Conservation (phyloP, 2,797 vertebrate genomes). For the Thripadectes ignobilis region DNA sequence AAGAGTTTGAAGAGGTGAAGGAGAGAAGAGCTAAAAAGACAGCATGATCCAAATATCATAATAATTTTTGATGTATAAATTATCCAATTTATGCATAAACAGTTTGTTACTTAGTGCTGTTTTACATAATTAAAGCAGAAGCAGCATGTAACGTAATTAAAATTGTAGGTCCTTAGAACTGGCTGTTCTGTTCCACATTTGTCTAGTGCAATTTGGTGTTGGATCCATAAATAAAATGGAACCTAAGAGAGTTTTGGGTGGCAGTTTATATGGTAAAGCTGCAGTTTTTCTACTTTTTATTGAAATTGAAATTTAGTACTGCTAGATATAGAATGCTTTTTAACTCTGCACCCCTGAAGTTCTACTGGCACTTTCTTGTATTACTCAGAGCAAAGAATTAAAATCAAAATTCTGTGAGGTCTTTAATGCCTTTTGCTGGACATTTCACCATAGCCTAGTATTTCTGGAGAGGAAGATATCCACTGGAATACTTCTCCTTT, state of each 20-base stretch:
- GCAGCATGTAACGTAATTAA: not conserved
- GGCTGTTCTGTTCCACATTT: not conserved
- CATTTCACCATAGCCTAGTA: not conserved
- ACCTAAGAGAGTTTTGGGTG: not conserved
- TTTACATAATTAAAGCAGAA: conserved; percentile 32
- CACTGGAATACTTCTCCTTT: not conserved
- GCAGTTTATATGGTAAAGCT: not conserved
- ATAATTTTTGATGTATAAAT: not conserved
- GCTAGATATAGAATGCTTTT: not conserved
- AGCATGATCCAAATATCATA: not conserved
- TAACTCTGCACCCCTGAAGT: not conserved
- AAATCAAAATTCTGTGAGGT: not conserved
- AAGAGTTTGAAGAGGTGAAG: not conserved
- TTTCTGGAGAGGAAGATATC: not conserved
- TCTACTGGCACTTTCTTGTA: not conserved
- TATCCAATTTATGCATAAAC: not conserved
- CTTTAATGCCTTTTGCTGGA: not conserved
- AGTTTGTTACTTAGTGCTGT: not conserved
- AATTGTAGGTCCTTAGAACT: not conserved
- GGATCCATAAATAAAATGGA: not conserved
- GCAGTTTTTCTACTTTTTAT: not conserved
- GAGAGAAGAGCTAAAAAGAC: not conserved
- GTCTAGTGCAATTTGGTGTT: not conserved
- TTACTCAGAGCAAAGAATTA: not conserved
- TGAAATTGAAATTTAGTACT: not conserved